Evolutionary conservation across 1,140 invertebrate species (phyloP).

Genomic region (Pomacea maculata): DNA sequence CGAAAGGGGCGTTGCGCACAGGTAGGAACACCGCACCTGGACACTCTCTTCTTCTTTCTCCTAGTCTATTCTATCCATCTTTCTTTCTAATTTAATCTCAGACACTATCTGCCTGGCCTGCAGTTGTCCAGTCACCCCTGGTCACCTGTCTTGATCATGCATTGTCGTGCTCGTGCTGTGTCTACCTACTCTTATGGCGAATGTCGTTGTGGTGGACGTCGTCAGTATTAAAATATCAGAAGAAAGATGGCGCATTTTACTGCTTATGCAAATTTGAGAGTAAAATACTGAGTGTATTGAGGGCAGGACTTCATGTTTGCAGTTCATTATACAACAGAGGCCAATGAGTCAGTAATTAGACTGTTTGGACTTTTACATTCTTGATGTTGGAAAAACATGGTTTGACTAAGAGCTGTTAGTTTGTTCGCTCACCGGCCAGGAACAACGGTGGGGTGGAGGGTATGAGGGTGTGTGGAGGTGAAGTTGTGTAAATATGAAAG

Average conservation of each 20-base stretch:
- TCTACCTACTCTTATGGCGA: background rate
- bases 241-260: too few relatives aligned
- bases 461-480: background rate
- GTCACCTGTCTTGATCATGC: background rate
- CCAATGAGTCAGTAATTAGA: background rate
- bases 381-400: background rate
- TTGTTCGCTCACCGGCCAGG: background rate
- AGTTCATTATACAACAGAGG: background rate
- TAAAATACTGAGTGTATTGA: too few relatives aligned
- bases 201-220: too few relatives aligned
- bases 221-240: too few relatives aligned
- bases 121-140: background rate
- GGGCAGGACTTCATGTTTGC: background rate
- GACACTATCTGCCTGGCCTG: background rate
- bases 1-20: constrained; percentile 74
- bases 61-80: background rate
- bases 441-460: background rate
- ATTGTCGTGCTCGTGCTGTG: background rate
- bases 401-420: background rate
- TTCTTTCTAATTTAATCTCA: background rate
- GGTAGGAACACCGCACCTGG: constrained; percentile 65
- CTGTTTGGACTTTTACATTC: background rate
- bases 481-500: background rate
- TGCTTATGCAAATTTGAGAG: too few relatives aligned
- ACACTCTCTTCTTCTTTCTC: background rate